Conservation (phyloP, 1,140 invertebrate species). For the Drosophila nasuta region DNA sequence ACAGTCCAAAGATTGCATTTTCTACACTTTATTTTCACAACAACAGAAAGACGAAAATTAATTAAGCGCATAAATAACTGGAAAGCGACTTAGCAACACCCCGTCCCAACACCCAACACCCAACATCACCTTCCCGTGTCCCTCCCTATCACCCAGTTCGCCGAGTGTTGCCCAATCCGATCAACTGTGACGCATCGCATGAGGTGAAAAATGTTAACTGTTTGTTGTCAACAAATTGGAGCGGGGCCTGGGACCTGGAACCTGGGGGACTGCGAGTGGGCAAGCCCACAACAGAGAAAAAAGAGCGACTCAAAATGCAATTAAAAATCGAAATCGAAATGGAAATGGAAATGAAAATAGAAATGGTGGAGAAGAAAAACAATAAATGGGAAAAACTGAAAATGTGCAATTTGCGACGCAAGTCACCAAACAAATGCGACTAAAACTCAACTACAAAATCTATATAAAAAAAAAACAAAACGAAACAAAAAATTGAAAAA, state of each 20-base stretch:
- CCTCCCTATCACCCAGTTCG: background rate
- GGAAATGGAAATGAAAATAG: constrained; percentile 42
- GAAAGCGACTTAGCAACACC: constrained; percentile 49
- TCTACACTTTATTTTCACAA: constrained; percentile 61
- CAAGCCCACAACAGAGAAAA: constrained; percentile 55
- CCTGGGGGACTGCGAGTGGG: background rate
- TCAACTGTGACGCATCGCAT: constrained; percentile 76
- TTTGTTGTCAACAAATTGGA: constrained; percentile 79
- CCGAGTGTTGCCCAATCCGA: constrained; percentile 45
- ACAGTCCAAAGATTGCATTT: constrained; percentile 59
- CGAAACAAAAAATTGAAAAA: constrained; percentile 42
- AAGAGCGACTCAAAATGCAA: constrained; percentile 69
- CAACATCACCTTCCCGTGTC: background rate
- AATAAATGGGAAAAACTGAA: constrained; percentile 54
- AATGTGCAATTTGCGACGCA: constrained; percentile 53
- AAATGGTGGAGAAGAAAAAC: constrained; percentile 61
- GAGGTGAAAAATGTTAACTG: constrained; percentile 52
- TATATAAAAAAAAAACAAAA: constrained; percentile 37
- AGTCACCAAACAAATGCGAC: constrained; percentile 29
- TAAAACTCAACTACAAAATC: constrained; percentile 35
- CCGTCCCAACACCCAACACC: background rate
- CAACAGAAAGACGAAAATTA: constrained; percentile 66
- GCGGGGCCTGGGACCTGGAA: constrained; percentile 24
- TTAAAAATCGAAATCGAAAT: constrained; percentile 53
- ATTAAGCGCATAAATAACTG: constrained; percentile 71